A percentile compares a stretch with the other conserved stretches of the same genome.
Evolutionary conservation across 2,888 invertebrate species (phyloP).

Genomic region (Camptogramma bilineatum): DNA sequence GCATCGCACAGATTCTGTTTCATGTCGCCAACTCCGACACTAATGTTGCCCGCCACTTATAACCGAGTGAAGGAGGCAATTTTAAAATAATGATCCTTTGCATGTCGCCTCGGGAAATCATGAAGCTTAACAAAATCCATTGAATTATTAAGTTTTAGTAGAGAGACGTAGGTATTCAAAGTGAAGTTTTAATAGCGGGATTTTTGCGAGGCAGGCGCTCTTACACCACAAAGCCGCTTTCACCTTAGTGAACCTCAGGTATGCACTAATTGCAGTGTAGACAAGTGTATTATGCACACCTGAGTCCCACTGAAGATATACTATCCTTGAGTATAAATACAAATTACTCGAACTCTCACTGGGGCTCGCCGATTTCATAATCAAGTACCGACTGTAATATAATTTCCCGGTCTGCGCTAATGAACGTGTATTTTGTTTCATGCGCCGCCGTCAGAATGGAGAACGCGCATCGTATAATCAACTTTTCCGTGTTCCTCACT

Average conservation of each 20-base stretch:
- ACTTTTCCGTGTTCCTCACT: conserved; percentile 58
- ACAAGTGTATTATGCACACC: conserved; percentile 43
- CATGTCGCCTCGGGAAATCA: conserved; percentile 53
- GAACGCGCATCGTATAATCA: conserved; percentile 73
- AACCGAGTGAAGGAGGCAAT: conserved; percentile 57
- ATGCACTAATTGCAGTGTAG: conserved; percentile 55
- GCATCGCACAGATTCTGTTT: conserved; percentile 72
- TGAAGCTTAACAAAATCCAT: conserved; percentile 56
- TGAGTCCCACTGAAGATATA: conserved; percentile 5
- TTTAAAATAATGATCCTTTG: conserved; percentile 59
- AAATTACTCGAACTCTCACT: conserved; percentile 56
- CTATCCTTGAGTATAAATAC: conserved; percentile 32
- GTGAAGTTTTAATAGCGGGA: conserved; percentile 25
- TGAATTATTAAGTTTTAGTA: conserved; percentile 50
- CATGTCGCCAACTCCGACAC: conserved; percentile 63
- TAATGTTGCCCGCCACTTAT: conserved; percentile 61
- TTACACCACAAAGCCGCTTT: conserved; percentile 33
- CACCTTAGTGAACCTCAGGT: conserved; percentile 37
- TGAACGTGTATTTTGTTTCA: conserved; percentile 83
- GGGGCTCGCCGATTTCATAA: conserved; percentile 70
- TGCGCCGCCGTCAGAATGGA: conserved; percentile 71
- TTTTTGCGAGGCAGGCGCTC: conserved; percentile 25
- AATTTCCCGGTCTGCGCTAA: conserved; percentile 77
- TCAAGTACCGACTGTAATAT: conserved; percentile 76
- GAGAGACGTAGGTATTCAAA: conserved; percentile 13